Base-by-base conservation (phyloP, 2,888 invertebrate species). In the Dicranocentrus wangi region DNA sequence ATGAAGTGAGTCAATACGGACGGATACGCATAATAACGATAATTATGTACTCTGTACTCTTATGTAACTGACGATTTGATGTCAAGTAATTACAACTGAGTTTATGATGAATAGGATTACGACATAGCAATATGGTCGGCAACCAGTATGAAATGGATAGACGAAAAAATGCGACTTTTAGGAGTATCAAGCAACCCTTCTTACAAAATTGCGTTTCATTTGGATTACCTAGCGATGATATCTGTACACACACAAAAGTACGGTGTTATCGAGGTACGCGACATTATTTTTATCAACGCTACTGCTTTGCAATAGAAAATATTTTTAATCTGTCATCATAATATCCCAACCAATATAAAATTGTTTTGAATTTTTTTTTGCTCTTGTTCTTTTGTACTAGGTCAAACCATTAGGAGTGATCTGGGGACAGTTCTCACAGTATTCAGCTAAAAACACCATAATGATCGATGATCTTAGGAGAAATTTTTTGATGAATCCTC, bases 61-160 rank as follows among this genome's bases (percentile, higher is more conserved):
- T n/a, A n/a, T n/a, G n/a, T n/a, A n/a, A n/a, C n/a, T n/a, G n/a
- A n/a, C n/a, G n/a, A n/a, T n/a, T n/a, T n/a, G n/a, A n/a, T n/a
- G n/a, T n/a, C n/a, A n/a, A n/a, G n/a, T n/a, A n/a, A n/a, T n/a
- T n/a, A n/a, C n/a, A n/a, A n/a, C n/a, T n/a, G n/a, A n/a, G n/a
- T n/a, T n/a, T n/a, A n/a, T n/a, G n/a, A n/a, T n/a, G n/a, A n/a
- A n/a, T n/a, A 89, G 88, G 91, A 96, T 89, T 98, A 98, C 87
- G 98, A 98, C 87, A 98, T 98, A 85, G 97, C 96, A 0, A 98
- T 99, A 85, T 99, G 98, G 98, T 98, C 98, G 2, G 98, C 98
- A 0, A 98, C 98, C 0, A 95, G 95, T 82, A 98, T 98, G 97
- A 97, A 96, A 87, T 98, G 98, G 98, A 98, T 99, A 58, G 95